Percentiles rank a stretch among this genome's conserved stretches.
Evolutionary conservation across 2,797 vertebrate genomes (phyloP).

Genomic region (Furcifer pardalis): DNA sequence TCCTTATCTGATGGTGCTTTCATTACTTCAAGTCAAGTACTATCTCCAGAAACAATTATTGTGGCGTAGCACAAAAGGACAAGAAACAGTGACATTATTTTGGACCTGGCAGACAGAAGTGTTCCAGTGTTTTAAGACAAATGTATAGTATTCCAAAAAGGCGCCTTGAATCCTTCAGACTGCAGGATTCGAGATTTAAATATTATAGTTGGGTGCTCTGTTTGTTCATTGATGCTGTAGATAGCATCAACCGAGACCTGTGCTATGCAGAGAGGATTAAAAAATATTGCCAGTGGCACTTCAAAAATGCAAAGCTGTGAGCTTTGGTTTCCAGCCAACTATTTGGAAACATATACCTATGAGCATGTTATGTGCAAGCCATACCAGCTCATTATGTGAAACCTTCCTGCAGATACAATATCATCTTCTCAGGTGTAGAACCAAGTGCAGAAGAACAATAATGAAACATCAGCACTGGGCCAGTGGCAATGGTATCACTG

Average conservation of each 20-base stretch:
- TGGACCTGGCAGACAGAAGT: neutral
- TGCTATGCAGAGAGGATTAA: neutral
- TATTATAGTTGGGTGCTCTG: neutral
- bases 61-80: neutral
- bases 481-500: neutral
- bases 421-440: neutral
- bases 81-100: too few species aligned
- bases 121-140: neutral
- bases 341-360: neutral
- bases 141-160: neutral
- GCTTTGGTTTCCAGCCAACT: slow-evolving; percentile 13
- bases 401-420: neutral
- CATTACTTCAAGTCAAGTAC: neutral
- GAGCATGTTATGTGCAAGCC: neutral
- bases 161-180: neutral
- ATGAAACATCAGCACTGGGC: neutral
- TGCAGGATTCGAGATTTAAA: neutral
- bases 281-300: neutral
- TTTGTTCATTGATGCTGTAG: slow-evolving; percentile 8
- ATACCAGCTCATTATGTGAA: too few species aligned
- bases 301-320: neutral
- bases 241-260: neutral
- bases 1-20: neutral
- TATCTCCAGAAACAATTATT: neutral
- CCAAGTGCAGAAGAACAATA: neutral